A percentile compares a stretch with the other conserved stretches of the same genome.
Conservation (phyloP, 2,113 vertebrate genomes). For the Heloderma charlesbogerti region DNA sequence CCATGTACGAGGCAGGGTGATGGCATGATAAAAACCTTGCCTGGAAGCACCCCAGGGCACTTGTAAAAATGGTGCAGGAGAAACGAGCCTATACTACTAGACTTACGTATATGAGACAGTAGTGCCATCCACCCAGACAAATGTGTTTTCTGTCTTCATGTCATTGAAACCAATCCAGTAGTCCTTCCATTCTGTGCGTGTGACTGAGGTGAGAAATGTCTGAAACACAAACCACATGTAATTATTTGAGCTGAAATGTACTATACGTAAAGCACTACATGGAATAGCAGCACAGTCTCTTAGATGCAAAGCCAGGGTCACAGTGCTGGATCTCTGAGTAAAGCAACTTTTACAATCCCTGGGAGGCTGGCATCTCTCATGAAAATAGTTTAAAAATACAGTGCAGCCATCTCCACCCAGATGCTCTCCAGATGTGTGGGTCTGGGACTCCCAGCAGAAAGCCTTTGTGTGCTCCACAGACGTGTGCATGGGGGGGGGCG, state of each 20-base stretch:
- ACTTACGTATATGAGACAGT: not conserved
- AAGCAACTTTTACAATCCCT: not conserved
- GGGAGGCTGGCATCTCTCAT: not conserved
- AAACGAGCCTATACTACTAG: not conserved
- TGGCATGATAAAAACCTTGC: not conserved
- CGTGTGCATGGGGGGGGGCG: too few relatives aligned
- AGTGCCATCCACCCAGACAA: not conserved
- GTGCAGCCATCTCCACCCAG: not conserved
- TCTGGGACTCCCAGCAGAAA: too few relatives aligned
- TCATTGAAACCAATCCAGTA: conserved; percentile 37
- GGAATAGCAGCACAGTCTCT: not conserved
- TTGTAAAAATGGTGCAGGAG: not conserved
- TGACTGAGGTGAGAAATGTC: not conserved
- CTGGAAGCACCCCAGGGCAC: not conserved
- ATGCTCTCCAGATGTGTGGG: too few relatives aligned
- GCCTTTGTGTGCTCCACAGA: too few relatives aligned
- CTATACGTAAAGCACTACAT: not conserved
- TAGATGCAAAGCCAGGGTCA: not conserved
- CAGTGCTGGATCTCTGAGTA: not conserved
- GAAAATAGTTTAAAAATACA: not conserved
- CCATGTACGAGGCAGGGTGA: not conserved
- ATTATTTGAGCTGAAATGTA: not conserved
- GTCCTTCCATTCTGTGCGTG: rapidly evolving
- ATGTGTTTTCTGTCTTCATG: not conserved
- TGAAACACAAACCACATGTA: conserved; percentile 3